Percentiles rank a stretch among this genome's conserved stretches.
phyloP scores from a whole-genome alignment of 2,888 invertebrate species.

The Erynnis tages region DNA sequence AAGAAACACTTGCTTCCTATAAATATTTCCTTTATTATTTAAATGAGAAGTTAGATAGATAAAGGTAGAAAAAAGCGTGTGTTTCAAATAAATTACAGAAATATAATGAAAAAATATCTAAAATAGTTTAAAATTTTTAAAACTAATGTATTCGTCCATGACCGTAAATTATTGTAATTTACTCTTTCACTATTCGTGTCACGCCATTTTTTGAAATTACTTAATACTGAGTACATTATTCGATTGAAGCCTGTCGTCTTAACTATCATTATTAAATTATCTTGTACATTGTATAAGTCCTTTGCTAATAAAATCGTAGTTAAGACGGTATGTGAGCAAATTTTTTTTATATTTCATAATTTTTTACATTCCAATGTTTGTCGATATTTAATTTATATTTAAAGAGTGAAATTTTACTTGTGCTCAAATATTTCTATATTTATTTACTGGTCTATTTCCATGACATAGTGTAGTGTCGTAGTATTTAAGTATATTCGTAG shows the following conservation, averaged over 20 bases:
- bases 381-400: slow-evolving; percentile 21
- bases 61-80: slow-evolving; percentile 15
- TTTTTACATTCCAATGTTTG: slow-evolving; percentile 35
- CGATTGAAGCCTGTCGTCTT: background rate
- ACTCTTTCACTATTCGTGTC: background rate
- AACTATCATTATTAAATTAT: background rate
- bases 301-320: background rate
- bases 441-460: slow-evolving; percentile 42
- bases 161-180: background rate
- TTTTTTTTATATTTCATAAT: slow-evolving; percentile 3
- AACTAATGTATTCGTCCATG: too few species aligned
- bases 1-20: slow-evolving; percentile 2
- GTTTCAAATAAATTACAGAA: background rate
- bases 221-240: slow-evolving; percentile 16
- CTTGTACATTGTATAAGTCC: too few species aligned
- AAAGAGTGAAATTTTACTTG: slow-evolving; percentile 34
- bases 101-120: background rate
- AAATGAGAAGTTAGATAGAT: slow-evolving; percentile 26
- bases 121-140: too few species aligned
- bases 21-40: slow-evolving; percentile 19
- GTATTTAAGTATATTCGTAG: slow-evolving; percentile 37
- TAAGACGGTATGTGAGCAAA: slow-evolving; percentile 10
- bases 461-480: slow-evolving; percentile 42
- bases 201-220: background rate
- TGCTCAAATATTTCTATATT: slow-evolving; percentile 48